Conservation (phyloP, 2,797 vertebrate species). For the Prionace glauca region DNA sequence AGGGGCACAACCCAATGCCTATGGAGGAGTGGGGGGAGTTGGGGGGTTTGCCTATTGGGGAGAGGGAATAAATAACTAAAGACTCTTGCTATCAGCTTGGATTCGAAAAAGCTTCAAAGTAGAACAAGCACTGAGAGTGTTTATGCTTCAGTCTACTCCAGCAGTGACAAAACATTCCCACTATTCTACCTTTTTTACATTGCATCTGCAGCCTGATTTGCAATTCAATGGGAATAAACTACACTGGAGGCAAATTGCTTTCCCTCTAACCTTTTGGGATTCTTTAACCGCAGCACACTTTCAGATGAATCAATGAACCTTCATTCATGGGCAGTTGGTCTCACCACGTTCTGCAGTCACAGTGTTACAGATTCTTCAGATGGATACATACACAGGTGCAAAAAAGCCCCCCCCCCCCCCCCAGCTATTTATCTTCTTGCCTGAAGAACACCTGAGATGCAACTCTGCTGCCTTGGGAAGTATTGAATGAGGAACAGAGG, state of each 20-base stretch:
- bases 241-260: neutral
- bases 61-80: neutral
- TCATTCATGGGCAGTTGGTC: neutral
- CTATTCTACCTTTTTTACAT: neutral
- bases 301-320: neutral
- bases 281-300: neutral
- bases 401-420: no score
- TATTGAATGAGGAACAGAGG: neutral
- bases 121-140: neutral
- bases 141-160: neutral
- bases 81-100: neutral
- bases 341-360: neutral
- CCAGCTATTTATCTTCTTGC: neutral
- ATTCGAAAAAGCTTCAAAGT: neutral
- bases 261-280: neutral
- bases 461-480: neutral
- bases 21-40: no score
- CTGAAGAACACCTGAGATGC: neutral
- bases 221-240: neutral
- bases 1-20: no score
- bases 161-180: neutral
- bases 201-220: neutral
- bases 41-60: no score
- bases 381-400: no score
- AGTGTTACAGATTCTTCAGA: neutral